Base-by-base conservation (phyloP, 1,140 invertebrate species). In the Littorina saxatilis region DNA sequence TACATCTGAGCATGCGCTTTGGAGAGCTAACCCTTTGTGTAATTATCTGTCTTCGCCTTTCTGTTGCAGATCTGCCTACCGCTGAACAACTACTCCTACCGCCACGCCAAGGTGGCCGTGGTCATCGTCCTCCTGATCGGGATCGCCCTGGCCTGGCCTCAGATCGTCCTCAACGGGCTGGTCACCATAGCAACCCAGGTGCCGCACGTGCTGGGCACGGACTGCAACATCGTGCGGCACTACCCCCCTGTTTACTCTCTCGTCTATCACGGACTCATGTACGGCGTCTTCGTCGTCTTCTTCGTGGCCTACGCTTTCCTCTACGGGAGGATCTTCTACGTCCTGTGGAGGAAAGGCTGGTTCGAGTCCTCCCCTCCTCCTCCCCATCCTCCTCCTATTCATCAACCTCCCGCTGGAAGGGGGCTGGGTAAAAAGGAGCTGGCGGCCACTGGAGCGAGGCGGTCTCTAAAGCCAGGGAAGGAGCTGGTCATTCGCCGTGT, bases 181-280 rank as follows among this genome's bases (percentile, higher is more conserved):
- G 55, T 77, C 50, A 77, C 74, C 74, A 77, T 77, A 52, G 32
- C 74, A 58, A 77, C 74, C 52, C 74, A 77, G 52, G 55, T 58
- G 55, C 47, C 47, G 35, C 43, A 52, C 29, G 74, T 77, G 20
- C 35, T 77, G 29, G 74, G 47, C 50, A 77, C 52, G 17, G 74
- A 77, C 74, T 77, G 74, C 52, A 58, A 58, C 35, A 77, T 77
- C 20, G 17, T 58, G 15, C 50, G n/a, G 7, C 35, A 55, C 17
- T 11, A 61, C 20, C 74, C 74, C 29, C 39, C 27, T 32, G 7
- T 37, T 13, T 77, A 77, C 74, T 77, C 74, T 2, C 74, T 77
- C 2, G 9, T 61, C 3, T 77, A 77, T 52, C 74, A 77, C 52
- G 32, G 50, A 0, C 11, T 77, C 23, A 27, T 77, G 35, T 58